A percentile compares a stretch with the other conserved stretches of the same genome.
These are phyloP conservation scores for Achroia grisella DNA, from an alignment of 1,140 invertebrate species.

Conservation along the genomic window DNA sequence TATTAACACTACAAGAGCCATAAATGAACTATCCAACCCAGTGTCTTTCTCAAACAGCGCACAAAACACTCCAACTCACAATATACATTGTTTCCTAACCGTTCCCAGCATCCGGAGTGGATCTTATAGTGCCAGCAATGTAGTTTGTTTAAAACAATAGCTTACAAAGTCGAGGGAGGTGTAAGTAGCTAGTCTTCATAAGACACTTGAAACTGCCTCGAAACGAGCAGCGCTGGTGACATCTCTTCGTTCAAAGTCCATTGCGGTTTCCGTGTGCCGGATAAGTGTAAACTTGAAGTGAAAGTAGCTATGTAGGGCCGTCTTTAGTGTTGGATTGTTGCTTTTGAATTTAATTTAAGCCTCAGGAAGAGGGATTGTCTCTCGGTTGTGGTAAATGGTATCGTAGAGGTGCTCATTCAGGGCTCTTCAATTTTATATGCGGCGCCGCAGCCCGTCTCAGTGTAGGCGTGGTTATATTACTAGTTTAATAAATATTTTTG, in stretches of 20 bases:
- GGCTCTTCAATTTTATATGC: conserved; percentile 22
- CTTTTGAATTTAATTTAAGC: conserved; percentile 4
- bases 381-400: conserved; percentile 24
- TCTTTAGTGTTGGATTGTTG: background rate
- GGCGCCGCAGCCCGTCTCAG: background rate
- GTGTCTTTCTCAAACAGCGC: background rate
- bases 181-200: conserved; percentile 19
- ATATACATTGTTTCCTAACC: conserved; percentile 19
- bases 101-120: conserved; percentile 2
- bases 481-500: no score
- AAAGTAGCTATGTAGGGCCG: conserved; percentile 15
- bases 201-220: conserved; percentile 2
- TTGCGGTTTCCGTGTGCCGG: conserved; percentile 2
- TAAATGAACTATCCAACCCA: conserved; percentile 21
- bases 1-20: conserved; percentile 28
- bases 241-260: conserved; percentile 2
- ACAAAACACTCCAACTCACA: conserved; percentile 6
- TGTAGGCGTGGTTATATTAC: no score
- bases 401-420: conserved; percentile 20
- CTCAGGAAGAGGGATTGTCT: conserved; percentile 11
- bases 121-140: conserved; percentile 23
- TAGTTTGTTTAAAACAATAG: conserved; percentile 30
- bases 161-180: conserved; percentile 8
- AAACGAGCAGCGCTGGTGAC: background rate
- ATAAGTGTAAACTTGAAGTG: background rate